Percentiles rank a stretch among this genome's conserved stretches.
These are phyloP conservation scores for Tetheella fluctuosa DNA, from an alignment of 2,888 invertebrate species.

Conservation along the genomic window DNA sequence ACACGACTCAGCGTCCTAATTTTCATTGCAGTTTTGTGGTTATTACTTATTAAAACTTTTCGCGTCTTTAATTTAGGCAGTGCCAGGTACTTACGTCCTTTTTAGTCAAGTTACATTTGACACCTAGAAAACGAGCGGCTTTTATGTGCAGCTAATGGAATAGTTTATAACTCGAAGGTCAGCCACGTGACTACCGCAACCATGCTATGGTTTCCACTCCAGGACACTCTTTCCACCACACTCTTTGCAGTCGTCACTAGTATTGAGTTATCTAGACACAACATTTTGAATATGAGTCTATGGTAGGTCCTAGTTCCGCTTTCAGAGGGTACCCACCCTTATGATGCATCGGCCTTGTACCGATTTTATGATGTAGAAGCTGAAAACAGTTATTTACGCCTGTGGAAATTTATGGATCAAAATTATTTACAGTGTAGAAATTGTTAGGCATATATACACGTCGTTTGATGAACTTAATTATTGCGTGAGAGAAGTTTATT, in stretches of 20 bases:
- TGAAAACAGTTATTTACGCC: conserved; percentile 36
- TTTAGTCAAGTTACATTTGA: neutral
- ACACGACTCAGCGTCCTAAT: neutral
- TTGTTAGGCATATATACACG: conserved; percentile 11
- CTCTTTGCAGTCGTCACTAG: no score
- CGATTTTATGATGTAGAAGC: conserved; percentile 32
- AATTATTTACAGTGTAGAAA: conserved; percentile 19
- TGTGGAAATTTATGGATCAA: conserved; percentile 20
- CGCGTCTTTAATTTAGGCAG: conserved; percentile 19
- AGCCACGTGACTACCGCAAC: no score
- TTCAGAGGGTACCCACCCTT: conserved; percentile 1
- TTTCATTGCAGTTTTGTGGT: conserved; percentile 10
- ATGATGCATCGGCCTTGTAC: conserved; percentile 36
- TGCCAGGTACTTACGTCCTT: neutral
- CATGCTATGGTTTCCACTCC: no score
- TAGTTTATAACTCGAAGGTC: no score
- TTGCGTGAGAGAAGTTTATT: neutral
- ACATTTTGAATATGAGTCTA: no score
- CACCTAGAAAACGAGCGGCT: no score
- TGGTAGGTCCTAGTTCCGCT: neutral
- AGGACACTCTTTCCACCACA: no score
- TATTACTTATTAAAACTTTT: conserved; percentile 12
- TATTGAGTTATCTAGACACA: no score
- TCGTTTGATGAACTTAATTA: neutral
- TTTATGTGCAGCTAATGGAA: no score